A percentile compares a stretch with the other conserved stretches of the same genome.
Evolutionary conservation across 1,140 invertebrate genomes (phyloP).

Genomic region (Penaeus japonicus): DNA sequence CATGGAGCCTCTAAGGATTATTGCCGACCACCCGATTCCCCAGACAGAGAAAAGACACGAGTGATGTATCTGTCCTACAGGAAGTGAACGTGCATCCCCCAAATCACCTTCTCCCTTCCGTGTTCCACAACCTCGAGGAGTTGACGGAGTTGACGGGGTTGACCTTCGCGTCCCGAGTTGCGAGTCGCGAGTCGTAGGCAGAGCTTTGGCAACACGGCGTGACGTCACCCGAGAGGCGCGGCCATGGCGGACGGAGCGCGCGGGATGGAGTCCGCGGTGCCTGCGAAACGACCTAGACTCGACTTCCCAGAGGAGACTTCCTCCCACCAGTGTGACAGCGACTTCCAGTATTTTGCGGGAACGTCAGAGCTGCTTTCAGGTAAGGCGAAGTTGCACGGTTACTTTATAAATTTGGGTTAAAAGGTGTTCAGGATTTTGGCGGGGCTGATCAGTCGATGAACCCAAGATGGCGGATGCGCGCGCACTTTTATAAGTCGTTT

Average conservation of each 20-base stretch:
- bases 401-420: conserved; percentile 13
- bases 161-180: conserved; percentile 15
- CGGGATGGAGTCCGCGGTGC: conserved; percentile 54
- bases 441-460: conserved; percentile 38
- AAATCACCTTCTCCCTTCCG: conserved; percentile 11
- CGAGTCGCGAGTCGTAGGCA: background rate
- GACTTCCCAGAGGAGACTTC: conserved; percentile 55
- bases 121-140: conserved; percentile 27
- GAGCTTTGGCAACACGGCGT: conserved; percentile 46
- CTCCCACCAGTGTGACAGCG: conserved; percentile 43
- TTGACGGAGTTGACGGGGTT: background rate
- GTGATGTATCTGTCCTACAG: too few species aligned
- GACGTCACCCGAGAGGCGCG: conserved; percentile 51
- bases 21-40: too few species aligned
- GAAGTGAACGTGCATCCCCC: background rate
- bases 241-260: conserved; percentile 53
- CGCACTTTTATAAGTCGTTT: conserved; percentile 32
- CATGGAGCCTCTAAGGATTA: too few species aligned
- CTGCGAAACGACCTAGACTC: conserved; percentile 57
- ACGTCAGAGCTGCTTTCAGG: conserved; percentile 55
- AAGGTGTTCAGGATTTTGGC: conserved; percentile 35
- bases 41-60: too few species aligned
- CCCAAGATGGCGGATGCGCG: conserved; percentile 52
- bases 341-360: conserved; percentile 57
- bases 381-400: conserved; percentile 16